phyloP scores from a whole-genome alignment of 2,888 invertebrate species.

The Herminia tarsipennalis region DNA sequence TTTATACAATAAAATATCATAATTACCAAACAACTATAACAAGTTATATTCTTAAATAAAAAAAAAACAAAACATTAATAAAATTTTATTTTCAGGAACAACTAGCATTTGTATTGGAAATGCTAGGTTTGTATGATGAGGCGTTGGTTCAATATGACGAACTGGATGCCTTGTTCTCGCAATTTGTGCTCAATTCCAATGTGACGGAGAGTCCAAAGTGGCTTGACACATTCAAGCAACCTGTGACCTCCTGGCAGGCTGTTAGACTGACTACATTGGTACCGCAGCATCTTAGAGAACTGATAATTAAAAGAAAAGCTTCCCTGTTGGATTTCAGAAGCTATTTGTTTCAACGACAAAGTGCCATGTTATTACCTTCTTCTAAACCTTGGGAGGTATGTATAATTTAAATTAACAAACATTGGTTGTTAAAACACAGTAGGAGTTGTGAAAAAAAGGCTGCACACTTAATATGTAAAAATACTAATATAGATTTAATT shows the following conservation, averaged over 20 bases:
- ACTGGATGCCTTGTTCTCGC: slow-evolving; percentile 97
- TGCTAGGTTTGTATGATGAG: slow-evolving; percentile 96
- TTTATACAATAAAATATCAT: no score
- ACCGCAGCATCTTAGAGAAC: slow-evolving; percentile 82
- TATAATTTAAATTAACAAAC: no score
- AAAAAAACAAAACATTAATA: no score
- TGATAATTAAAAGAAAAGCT: slow-evolving; percentile 82
- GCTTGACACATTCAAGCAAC: slow-evolving; percentile 92
- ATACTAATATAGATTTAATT: no score
- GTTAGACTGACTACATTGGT: slow-evolving; percentile 88
- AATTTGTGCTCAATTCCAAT: slow-evolving; percentile 97
- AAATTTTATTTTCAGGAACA: slow-evolving; percentile 92
- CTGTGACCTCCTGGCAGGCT: slow-evolving; percentile 94
- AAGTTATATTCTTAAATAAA: no score
- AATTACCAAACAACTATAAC: no score
- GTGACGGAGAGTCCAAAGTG: slow-evolving; percentile 94
- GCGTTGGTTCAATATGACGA: slow-evolving; percentile 98
- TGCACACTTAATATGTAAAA: no score
- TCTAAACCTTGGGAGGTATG: slow-evolving; percentile 93
- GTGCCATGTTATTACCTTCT: slow-evolving; percentile 91
- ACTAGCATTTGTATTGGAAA: slow-evolving; percentile 97
- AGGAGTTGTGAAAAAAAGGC: no score
- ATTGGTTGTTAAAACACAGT: no score
- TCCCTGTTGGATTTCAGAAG: slow-evolving; percentile 96
- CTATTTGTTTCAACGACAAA: slow-evolving; percentile 97